Base-by-base conservation (phyloP, 2,113 vertebrate genomes). In the Narcine bancroftii region DNA sequence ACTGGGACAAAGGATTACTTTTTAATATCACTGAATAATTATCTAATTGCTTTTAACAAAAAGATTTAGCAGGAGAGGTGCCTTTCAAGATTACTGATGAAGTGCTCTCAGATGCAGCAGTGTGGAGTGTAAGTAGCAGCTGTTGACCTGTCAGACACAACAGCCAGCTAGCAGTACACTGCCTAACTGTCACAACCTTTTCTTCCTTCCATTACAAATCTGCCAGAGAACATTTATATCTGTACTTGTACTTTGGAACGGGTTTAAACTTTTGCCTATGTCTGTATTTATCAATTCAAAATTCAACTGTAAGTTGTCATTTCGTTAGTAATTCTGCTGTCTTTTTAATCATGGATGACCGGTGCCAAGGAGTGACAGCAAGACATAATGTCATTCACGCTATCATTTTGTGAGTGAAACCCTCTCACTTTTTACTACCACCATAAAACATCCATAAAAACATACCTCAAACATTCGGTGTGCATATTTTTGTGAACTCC, bases 81-180 rank as follows among this genome's bases (percentile, higher is more conserved):
- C 13, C 53, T 36, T 60, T 87, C 50, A 69, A 69, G 65, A 69
- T 42, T 33, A 24, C 47, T 60, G 92, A 92, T 92, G 71, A 3
- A 89, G 5, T 83, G 19, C 47, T 93, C 94, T 93, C 85, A 81
- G 93, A 93, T 5, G 93, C 92, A 94, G 93, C 95, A 96, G 94
- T 94, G 93, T 93, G 95, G 95, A 95, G 96, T 93, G 95, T 94
- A 94, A 71, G 94, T 94, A 96, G 94, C 94, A 94, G 95, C 96
- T 96, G 97, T 92, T 89, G 79, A n/a, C 21, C 71, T 17, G 63
- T 92, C 60, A 92, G 2, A 94, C 36, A 93, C 66, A 94, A 95
- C 96, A 97, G 95, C 95, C 94, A 96, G 95, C 96, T 95, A 96
- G 96, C 94, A 92, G 65, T 11, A 93, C 96, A 96, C 96, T 97